Evolutionary conservation across 2,797 vertebrate genomes (phyloP).

Genomic region (Gallirallus australis): DNA sequence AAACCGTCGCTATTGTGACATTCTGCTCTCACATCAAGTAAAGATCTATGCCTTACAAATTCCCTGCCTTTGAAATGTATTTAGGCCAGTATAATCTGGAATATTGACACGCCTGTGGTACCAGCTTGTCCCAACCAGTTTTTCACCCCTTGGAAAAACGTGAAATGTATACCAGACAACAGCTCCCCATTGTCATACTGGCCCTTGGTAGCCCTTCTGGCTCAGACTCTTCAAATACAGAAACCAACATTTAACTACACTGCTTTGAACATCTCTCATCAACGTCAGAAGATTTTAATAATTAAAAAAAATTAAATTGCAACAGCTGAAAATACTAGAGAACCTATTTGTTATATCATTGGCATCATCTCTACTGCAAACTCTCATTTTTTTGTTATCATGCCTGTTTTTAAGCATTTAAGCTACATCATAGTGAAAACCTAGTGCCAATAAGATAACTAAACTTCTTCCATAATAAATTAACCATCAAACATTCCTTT

Average conservation of each 20-base stretch:
- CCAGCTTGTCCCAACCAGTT: no score
- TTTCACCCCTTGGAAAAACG: neutral
- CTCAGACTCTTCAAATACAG: neutral
- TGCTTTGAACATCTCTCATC: neutral
- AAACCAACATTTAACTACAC: neutral
- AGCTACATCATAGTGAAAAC: neutral
- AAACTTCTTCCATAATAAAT: neutral
- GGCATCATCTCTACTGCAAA: neutral
- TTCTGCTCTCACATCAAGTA: neutral
- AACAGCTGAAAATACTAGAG: neutral
- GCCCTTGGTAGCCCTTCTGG: accelerated
- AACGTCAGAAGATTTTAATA: neutral
- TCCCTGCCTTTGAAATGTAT: neutral
- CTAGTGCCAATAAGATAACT: neutral
- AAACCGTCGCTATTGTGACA: neutral
- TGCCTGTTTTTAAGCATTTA: neutral
- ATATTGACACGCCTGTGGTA: neutral
- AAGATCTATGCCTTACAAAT: neutral
- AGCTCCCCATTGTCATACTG: accelerated
- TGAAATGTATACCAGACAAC: no score
- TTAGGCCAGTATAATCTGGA: neutral
- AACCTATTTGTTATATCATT: neutral
- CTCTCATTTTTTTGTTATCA: neutral
- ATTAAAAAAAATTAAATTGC: neutral
- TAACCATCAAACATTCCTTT: neutral